phyloP scores from a whole-genome alignment of 2,888 invertebrate species.

The Eueremaeus valkanovi region DNA sequence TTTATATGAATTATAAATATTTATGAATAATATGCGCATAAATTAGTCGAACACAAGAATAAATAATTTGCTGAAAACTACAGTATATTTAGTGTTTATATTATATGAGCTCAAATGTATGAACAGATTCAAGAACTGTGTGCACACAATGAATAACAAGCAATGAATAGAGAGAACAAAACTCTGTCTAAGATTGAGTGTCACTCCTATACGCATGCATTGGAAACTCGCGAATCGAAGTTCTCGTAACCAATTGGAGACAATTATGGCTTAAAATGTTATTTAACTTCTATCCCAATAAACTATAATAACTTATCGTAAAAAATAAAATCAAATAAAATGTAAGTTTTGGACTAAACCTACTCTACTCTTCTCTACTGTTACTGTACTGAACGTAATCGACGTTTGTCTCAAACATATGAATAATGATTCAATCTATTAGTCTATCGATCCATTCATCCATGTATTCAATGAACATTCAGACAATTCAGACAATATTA shows the following conservation, averaged over 20 bases:
- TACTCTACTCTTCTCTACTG: no score
- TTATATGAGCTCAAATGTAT: not conserved
- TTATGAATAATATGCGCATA: not conserved
- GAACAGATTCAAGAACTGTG: not conserved
- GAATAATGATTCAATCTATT: no score
- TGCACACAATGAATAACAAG: not conserved
- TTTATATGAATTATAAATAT: not conserved
- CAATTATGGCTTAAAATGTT: not conserved
- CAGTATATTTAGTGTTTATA: not conserved
- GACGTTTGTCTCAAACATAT: no score
- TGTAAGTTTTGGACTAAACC: no score
- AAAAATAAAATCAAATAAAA: no score
- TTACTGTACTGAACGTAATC: no score
- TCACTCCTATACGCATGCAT: not conserved
- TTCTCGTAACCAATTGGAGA: conserved; percentile 1
- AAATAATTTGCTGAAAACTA: not conserved
- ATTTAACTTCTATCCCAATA: no score
- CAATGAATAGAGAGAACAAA: not conserved
- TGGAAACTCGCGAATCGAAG: not conserved
- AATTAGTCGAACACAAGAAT: not conserved
- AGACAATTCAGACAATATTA: no score
- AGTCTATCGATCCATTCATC: no score
- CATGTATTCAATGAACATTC: no score
- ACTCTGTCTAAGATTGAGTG: not conserved
- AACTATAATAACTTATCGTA: no score